Evolutionary conservation across 2,113 vertebrate genomes (phyloP), one percentile per base, ranked within the genome.

Genomic region (Notarius lentiginosus): DNA sequence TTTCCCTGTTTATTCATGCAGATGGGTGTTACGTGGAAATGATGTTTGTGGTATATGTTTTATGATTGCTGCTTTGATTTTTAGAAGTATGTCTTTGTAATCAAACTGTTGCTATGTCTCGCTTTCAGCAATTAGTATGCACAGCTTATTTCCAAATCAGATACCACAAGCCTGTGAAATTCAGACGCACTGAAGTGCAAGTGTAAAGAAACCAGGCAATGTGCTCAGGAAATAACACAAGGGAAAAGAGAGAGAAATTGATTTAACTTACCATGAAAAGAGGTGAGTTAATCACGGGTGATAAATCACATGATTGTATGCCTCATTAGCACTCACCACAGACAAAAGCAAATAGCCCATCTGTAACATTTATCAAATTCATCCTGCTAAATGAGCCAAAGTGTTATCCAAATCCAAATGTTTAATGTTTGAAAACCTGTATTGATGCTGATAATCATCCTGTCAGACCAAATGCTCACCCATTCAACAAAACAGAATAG

Each of bases 301-400:
- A 83, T 75, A 83, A 76, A 83, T 76, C 56, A 82, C 17, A 79
- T 80, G 41, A 75, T 60, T 34, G 70, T 53, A 83, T 63, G 80
- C 30, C 49, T 83, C 70, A 83, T 87, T 87, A 76, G 49, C 18
- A 66, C 41, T 53, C 11, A 82, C 5, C 61, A 9, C 8, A 24
- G 22, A 51, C 34, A 86, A 61, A 51, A 61, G 14, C 75, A 86
- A 81, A 81, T 72, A 87, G 18, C 68, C 84, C 84, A 86, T 66
- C 47, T 66, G 60, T 56, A 68, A 79, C 73, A 56, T 86, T 86
- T 68, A 79, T 79, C 68, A 83, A 75, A 83, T 66, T 87, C 7
- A 87, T n/a, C 27, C n/a, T 41, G 86, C n/a, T 76, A 41, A 87
- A 87, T 61, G 27, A 82, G 27, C 9, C 65, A 81, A 60, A 66